Percentiles rank a stretch among this genome's conserved stretches.
Conservation (phyloP, 2,113 vertebrate species). For the Typhlomys cinereus region DNA sequence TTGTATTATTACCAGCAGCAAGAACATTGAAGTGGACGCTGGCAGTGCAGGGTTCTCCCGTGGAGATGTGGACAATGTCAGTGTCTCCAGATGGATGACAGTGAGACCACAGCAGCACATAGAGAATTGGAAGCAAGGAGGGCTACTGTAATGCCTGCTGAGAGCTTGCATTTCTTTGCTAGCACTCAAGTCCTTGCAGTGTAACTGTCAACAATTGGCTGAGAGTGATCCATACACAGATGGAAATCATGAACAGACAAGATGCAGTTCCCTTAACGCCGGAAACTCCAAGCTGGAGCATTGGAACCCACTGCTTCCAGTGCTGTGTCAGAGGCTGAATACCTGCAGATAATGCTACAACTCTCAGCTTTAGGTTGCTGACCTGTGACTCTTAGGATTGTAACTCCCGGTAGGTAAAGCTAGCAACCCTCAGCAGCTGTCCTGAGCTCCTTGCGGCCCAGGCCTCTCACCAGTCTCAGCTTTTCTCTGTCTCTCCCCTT, state of each 20-base stretch:
- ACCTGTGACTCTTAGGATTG: neutral
- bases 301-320: neutral
- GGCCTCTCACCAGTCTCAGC: neutral
- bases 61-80: constrained; percentile 93
- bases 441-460: neutral
- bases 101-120: constrained; percentile 96
- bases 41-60: too few relatives aligned
- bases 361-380: neutral
- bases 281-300: too few relatives aligned
- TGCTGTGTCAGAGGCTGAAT: neutral
- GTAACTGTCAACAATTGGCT: neutral
- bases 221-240: neutral
- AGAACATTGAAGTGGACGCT: too few relatives aligned
- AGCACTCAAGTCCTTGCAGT: constrained; percentile 81
- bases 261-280: neutral
- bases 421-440: neutral
- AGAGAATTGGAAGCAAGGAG: constrained; percentile 93
- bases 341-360: neutral
- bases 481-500: neutral
- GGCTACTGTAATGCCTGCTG: constrained; percentile 93
- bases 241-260: neutral
- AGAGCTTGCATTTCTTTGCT: constrained; percentile 92
- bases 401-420: neutral
- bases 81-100: constrained; percentile 93
- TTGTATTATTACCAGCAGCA: too few relatives aligned